Base-by-base conservation (phyloP, 2,888 invertebrate genomes). In the Gonocerus acuteangulatus region DNA sequence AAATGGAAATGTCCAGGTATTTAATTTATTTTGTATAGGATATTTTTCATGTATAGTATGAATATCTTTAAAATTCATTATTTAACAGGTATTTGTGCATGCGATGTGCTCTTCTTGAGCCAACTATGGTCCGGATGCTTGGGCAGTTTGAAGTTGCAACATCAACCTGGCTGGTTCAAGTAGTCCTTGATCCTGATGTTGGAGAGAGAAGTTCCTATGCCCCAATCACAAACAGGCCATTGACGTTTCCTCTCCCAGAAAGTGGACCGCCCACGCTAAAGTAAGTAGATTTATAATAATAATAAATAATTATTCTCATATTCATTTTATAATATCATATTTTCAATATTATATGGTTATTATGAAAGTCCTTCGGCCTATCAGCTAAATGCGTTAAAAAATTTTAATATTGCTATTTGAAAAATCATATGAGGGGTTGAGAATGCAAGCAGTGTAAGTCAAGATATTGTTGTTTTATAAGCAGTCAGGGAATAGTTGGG, bases 121-220 rank as follows among this genome's bases (percentile, higher is more conserved):
- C 87, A 0, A 80, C 82, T 16, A 82, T 86, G 73, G 74, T 91
- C 64, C 80, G 81, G 21, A 79, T 84, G 69, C 74, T 89, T 65
- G 79, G 87, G 66, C 82, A 86, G 62, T 86, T 95, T 69, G 84
- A 87, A 69, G 85, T 90, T 16, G 85, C 87, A 13, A 86, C 93
- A 0, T 84, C 90, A 52, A 82, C 83, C 56, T 95, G 93, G 93
- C 74, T 95, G 34, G 82, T 85, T 51, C 91, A 94, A 73, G 82
- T 93, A n/a, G 86, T 87, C 1, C 72, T 84, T 15, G 75, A 84
- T 48, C 66, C 70, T 62, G 71, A 70, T 21, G 60, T 66, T 39
- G 68, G 74, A 1, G 71, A 71, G 48, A 36, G 74, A 13, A 71
- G 72, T 15, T 77, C 75, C 69, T 88, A 82, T 72, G 82, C 85